Evolutionary conservation across 2,888 invertebrate species (phyloP).

Genomic region (Ceratothoa steindachneri): DNA sequence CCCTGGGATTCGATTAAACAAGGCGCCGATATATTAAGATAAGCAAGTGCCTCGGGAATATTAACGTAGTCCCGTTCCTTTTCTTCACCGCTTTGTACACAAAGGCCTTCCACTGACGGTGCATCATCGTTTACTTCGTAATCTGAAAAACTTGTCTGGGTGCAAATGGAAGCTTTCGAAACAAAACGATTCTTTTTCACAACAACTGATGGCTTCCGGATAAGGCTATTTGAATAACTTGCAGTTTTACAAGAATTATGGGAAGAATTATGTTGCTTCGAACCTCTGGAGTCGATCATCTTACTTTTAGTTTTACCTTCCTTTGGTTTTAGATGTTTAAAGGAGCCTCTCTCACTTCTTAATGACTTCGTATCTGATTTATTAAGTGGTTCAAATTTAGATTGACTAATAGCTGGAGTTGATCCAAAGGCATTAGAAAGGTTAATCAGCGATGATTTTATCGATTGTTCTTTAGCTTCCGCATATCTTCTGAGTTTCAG

Average conservation of each 20-base stretch:
- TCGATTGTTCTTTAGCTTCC: background rate
- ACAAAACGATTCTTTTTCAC: background rate
- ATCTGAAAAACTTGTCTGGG: slow-evolving; percentile 3
- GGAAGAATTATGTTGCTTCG: background rate
- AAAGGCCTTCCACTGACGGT: background rate
- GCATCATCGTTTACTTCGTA: background rate
- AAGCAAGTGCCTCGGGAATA: background rate
- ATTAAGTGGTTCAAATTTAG: background rate
- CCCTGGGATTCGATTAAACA: background rate
- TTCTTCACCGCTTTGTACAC: background rate
- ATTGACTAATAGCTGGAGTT: background rate
- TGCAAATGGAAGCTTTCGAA: background rate
- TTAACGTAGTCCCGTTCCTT: background rate
- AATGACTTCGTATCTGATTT: background rate
- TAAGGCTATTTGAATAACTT: background rate
- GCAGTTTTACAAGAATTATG: background rate
- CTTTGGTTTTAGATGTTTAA: background rate
- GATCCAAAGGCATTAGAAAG: slow-evolving; percentile 4
- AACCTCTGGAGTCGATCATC: background rate
- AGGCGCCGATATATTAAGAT: background rate
- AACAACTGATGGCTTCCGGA: background rate
- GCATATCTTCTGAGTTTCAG: background rate
- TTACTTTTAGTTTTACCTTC: background rate
- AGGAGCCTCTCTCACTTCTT: background rate
- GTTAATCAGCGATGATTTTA: background rate